Base-by-base conservation (phyloP, 2,113 vertebrate genomes). In the Phyllopteryx taeniolatus region DNA sequence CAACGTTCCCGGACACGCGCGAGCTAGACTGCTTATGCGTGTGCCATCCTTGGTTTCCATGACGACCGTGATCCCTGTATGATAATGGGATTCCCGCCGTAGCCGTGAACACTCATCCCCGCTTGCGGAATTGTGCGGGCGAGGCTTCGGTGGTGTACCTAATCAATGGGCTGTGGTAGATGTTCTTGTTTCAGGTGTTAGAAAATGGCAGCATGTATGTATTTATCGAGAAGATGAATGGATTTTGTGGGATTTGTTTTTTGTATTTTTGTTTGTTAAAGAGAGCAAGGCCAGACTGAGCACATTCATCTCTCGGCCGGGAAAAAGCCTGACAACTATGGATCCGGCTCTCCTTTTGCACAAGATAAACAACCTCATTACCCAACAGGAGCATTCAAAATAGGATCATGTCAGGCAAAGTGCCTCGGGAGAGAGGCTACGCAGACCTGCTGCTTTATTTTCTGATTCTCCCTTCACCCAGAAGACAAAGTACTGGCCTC, bases 341-440 rank as follows among this genome's bases (percentile, higher is more conserved):
- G 71, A 86, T 80, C 87, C 14, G 77, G 71, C 70, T 83, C 84
- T 82, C 75, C 82, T 81, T 80, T 83, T 70, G 86, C 79, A 83
- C 83, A 89, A 89, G 91, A 92, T 85, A 92, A 92, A 92, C 86
- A 78, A 84, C 87, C 90, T 91, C 89, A 89, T 92, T 91, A 91
- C 78, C 71, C 8, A 63, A 57, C 82, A 75, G 76, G 84, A 74
- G 86, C 88, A 87, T 90, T 91, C 85, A 90, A 80, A 91, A 88
- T 71, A 90, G 90, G 87, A 89, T 86, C 84, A 88, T 74, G 81
- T 86, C 85, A 77, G 74, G 83, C 56, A 35, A 78, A 87, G 39
- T 42, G 51, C 80, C 70, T 80, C 64, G 19, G 74, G 79, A 79
- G 35, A 85, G n/a, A 13, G 4, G 80, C 80, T 8, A n/a, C 51